Percentiles rank a stretch among this genome's conserved stretches.
Conservation (phyloP, 2,113 vertebrate species). For the Nothocercus julius region DNA sequence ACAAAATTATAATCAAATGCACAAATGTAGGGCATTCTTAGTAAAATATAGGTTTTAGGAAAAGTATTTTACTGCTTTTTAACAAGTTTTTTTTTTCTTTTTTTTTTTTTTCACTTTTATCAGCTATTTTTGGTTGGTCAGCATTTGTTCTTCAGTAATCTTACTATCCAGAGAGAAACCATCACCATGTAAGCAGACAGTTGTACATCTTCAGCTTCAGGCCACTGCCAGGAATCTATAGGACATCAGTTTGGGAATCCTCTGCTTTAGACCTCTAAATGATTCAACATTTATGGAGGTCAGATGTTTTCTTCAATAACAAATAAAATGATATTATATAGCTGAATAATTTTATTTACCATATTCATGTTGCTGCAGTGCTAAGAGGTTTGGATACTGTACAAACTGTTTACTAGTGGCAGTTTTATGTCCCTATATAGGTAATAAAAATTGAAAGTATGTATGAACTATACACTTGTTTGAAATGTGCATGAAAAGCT, state of each 20-base stretch:
- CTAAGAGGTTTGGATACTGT: not conserved
- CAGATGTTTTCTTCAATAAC: not conserved
- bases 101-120: not conserved
- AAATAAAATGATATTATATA: not conserved
- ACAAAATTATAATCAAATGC: not conserved
- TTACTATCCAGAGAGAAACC: not conserved
- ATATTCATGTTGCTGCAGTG: not conserved
- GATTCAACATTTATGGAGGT: constrained; percentile 37
- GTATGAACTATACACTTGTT: not conserved
- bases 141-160: not conserved
- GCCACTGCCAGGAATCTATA: not conserved
- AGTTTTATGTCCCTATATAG: not conserved
- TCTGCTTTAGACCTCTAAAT: not conserved
- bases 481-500: not conserved
- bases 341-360: not conserved
- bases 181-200: not conserved
- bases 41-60: not conserved
- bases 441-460: not conserved
- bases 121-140: not conserved
- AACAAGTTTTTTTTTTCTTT: not conserved
- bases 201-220: not conserved
- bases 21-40: not conserved
- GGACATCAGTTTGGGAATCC: not conserved
- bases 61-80: not conserved
- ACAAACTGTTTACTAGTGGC: not conserved